A percentile compares a stretch with the other conserved stretches of the same genome.
These are phyloP conservation scores for Drosophila aldrichi DNA, from an alignment of 2,888 invertebrate species.

Conservation along the genomic window DNA sequence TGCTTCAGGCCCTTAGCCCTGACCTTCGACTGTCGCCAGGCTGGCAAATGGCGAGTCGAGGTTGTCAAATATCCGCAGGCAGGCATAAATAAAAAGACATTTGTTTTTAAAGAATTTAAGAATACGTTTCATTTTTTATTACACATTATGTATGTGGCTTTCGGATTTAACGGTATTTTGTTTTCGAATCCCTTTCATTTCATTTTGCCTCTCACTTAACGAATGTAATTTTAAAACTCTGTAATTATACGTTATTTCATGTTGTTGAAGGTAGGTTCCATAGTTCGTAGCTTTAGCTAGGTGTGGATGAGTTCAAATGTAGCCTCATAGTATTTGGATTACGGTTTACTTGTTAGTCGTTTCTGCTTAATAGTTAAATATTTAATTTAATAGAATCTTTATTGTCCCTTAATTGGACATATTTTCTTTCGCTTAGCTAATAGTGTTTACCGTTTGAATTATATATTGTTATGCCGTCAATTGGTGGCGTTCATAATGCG, in stretches of 20 bases:
- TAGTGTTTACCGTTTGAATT: constrained; percentile 37
- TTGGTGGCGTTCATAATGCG: constrained; percentile 39
- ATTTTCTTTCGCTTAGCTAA: constrained; percentile 64
- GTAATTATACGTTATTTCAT: constrained; percentile 35
- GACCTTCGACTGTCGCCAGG: constrained; percentile 25
- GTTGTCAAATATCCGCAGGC: constrained; percentile 24
- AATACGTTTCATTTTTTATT: constrained; percentile 77
- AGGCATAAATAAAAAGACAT: constrained; percentile 39
- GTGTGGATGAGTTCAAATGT: constrained; percentile 41
- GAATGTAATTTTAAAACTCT: constrained; percentile 70
- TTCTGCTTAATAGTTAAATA: constrained; percentile 39
- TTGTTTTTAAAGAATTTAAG: constrained; percentile 73
- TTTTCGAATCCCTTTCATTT: constrained; percentile 24
- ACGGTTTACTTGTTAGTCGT: constrained; percentile 42
- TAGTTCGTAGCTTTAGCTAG: constrained; percentile 54
- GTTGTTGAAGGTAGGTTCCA: constrained; percentile 49
- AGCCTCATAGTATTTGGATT: constrained; percentile 53
- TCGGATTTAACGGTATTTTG: constrained; percentile 31
- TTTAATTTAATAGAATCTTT: constrained; percentile 68
- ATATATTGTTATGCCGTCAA: constrained; percentile 43
- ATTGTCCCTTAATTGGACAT: constrained; percentile 82
- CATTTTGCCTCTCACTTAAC: constrained; percentile 51
- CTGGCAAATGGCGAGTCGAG: constrained; percentile 4
- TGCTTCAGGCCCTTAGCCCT: constrained; percentile 31
- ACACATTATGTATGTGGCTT: constrained; percentile 52